Evolutionary conservation across 2,888 invertebrate genomes (phyloP).

Genomic region (Dione juno): DNA sequence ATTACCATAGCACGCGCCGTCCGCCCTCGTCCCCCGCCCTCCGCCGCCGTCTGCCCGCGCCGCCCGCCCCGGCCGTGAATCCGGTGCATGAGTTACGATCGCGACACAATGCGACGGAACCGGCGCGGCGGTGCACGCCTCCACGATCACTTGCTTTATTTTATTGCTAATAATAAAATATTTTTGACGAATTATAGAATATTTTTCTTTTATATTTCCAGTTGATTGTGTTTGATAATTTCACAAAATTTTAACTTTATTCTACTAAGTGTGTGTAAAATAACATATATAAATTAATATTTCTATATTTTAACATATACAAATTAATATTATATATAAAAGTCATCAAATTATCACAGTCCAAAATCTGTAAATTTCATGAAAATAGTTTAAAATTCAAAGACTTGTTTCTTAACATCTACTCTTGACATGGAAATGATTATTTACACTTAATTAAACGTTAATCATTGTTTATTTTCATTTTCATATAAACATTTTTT

Average conservation of each 20-base stretch:
- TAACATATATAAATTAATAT: no score
- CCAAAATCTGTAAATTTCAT: no score
- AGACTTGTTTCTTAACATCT: not conserved
- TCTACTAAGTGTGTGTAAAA: no score
- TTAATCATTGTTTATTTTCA: not conserved
- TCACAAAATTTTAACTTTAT: no score
- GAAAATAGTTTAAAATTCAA: no score
- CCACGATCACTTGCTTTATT: slow-evolving; percentile 11
- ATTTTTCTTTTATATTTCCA: no score
- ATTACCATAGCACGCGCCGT: slow-evolving; percentile 26
- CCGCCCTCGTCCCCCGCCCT: not conserved
- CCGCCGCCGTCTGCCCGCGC: not conserved
- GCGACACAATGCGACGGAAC: slow-evolving; percentile 34
- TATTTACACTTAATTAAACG: not conserved
- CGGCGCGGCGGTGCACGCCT: slow-evolving; percentile 18
- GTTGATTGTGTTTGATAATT: no score
- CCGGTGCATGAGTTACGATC: slow-evolving; percentile 33
- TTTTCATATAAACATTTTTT: slow-evolving; percentile 1
- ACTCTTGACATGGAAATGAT: not conserved
- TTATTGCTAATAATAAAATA: slow-evolving; percentile 23
- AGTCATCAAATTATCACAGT: no score
- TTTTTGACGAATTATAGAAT: not conserved
- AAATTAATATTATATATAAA: no score
- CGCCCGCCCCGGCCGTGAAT: slow-evolving; percentile 16
- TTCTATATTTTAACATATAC: no score